A percentile compares a stretch with the other conserved stretches of the same genome.
Conservation (phyloP, 2,113 vertebrate genomes). For the Chaetura pelagica region DNA sequence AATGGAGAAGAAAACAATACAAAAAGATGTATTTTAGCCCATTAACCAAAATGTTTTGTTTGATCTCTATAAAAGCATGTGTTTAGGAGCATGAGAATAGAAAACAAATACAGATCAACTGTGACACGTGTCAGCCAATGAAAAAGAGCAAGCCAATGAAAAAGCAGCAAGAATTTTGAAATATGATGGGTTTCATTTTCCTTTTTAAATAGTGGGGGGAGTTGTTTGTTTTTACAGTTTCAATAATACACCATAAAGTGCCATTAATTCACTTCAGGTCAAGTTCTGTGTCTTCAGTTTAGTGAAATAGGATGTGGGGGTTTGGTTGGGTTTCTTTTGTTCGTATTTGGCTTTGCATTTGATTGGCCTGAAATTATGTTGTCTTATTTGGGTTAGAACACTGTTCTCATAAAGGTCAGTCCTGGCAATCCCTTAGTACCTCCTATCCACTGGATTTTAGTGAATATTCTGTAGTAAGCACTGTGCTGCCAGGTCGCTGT, state of each 20-base stretch:
- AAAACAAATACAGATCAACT: neutral
- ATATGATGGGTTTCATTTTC: neutral
- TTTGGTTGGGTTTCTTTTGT: neutral
- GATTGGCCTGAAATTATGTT: neutral
- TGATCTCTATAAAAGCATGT: neutral
- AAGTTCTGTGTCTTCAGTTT: neutral
- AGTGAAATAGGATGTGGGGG: neutral
- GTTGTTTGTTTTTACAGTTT: neutral
- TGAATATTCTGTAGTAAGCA: neutral
- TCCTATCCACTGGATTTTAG: neutral
- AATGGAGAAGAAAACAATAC: neutral
- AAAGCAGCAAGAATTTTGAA: neutral
- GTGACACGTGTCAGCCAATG: fast-evolving
- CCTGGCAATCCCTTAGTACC: neutral
- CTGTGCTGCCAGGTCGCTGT: neutral
- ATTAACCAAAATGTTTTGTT: neutral
- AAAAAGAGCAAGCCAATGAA: neutral
- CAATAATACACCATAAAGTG: neutral
- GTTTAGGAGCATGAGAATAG: neutral
- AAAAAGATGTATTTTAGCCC: neutral
- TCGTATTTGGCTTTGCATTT: neutral
- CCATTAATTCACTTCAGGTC: neutral
- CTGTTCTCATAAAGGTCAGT: neutral
- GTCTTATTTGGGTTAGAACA: neutral
- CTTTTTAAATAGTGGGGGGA: neutral